phyloP scores from a whole-genome alignment of 2,888 invertebrate genomes.

The Ferrisia virgata region DNA sequence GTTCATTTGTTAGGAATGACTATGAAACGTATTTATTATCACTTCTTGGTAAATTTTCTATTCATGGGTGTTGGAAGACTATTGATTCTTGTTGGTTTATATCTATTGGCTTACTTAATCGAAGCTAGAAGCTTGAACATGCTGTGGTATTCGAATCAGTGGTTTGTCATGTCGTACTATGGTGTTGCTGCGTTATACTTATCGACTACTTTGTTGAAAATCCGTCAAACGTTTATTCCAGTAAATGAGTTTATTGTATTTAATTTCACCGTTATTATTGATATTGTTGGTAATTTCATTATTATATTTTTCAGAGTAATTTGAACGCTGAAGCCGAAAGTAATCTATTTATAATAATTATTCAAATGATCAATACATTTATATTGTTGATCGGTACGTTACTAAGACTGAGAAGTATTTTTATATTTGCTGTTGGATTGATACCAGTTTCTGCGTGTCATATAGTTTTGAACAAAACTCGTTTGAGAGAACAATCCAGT shows the following conservation, averaged over 20 bases:
- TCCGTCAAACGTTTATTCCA: background rate
- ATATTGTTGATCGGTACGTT: background rate
- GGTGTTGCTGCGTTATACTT: conserved; percentile 14
- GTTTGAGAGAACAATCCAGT: background rate
- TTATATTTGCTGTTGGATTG: background rate
- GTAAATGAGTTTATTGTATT: background rate
- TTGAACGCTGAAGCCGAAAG: conserved; percentile 3
- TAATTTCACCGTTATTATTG: background rate
- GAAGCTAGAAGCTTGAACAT: background rate
- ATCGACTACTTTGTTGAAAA: background rate
- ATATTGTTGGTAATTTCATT: too few species aligned
- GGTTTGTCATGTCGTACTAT: conserved; percentile 25
- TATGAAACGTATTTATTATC: background rate
- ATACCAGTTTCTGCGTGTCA: background rate
- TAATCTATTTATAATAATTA: conserved; percentile 25
- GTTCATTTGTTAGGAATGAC: background rate
- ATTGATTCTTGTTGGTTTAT: background rate
- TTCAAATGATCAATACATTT: conserved; percentile 13
- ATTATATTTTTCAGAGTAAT: conserved; percentile 19
- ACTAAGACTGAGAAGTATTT: conserved; percentile 3
- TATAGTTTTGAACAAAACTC: background rate
- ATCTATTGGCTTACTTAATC: background rate
- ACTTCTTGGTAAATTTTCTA: background rate
- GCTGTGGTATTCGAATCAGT: conserved; percentile 35
- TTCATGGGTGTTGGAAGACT: conserved; percentile 3